These are phyloP conservation scores for Tonatia bakeri DNA, from an alignment of 2,113 vertebrate genomes.

Conservation along the genomic window DNA sequence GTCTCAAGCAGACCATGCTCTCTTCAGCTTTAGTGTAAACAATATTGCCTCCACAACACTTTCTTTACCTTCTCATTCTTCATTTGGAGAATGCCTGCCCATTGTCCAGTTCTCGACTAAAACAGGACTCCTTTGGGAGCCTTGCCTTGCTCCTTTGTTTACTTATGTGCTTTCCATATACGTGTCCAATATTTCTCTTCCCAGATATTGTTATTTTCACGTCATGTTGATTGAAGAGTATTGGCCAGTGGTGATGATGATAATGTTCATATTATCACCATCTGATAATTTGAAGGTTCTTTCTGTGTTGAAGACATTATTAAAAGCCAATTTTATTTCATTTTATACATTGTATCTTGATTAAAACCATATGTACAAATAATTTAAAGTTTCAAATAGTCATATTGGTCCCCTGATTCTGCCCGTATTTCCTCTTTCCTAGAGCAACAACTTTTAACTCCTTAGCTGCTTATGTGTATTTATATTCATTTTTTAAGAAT, in stretches of 20 bases:
- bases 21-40: background rate
- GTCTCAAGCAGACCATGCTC: background rate
- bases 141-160: background rate
- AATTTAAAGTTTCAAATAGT: background rate
- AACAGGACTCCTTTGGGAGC: background rate
- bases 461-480: background rate
- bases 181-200: background rate
- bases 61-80: background rate
- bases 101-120: background rate
- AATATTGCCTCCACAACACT: background rate
- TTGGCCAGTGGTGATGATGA: background rate
- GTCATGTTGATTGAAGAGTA: background rate
- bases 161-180: background rate
- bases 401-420: background rate
- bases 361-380: background rate
- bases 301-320: background rate
- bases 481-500: background rate
- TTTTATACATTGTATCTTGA: background rate
- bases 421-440: background rate
- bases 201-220: background rate
- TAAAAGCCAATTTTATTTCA: background rate
- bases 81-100: background rate
- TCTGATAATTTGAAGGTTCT: background rate
- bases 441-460: background rate
- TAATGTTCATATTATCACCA: background rate